Evolutionary conservation across 2,888 invertebrate genomes (phyloP), one percentile per base, ranked within the genome.

Genomic region (Eucera pruinosa): DNA sequence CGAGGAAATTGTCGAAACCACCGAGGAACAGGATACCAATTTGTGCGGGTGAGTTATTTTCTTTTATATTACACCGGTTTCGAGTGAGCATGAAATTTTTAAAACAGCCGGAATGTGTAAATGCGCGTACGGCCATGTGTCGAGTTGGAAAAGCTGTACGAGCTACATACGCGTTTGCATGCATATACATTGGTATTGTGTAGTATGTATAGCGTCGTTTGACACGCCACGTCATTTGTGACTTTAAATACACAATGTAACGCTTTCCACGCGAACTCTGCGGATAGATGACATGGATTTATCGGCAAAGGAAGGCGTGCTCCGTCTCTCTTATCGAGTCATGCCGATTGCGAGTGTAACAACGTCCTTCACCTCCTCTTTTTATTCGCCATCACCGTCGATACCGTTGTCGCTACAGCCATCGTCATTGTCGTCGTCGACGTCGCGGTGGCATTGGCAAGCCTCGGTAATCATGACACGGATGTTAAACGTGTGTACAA

Each of bases 1-100:
- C 84, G 93, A 93, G 87, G 93, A 93, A 91, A 93, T 93, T 87
- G 93, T 93, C 89, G 93, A 94, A 86, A 93, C 89, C 87, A 93
- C 93, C 87, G 94, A 94, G 81, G 92, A 92, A 78, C 90, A 90
- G 80, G 91, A 91, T 76, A 66, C 87, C 33, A 90, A 90, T 45
- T 83, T 90, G 84, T 92, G 91, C 87, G 90, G 91, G 92, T 92
- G 79, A 90, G 88, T 87, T 18, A n/a, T n/a, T 23, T 61, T 23
- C 13, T 5, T 9, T 18, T 0, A 1, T 0, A 15, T 23, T 15
- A 27, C 23, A 9, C 18, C 30, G 11, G 11, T 18, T 15, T 18
- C 11, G 2, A 15, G 7, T 15, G 18, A 39, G 33, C 45, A 18
- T 39, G 36, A 45, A 41, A 52, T n/a, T 45, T 43, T 61, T 25